Conservation (phyloP, 2,113 vertebrate species). For the Benitochromis conjunctus region DNA sequence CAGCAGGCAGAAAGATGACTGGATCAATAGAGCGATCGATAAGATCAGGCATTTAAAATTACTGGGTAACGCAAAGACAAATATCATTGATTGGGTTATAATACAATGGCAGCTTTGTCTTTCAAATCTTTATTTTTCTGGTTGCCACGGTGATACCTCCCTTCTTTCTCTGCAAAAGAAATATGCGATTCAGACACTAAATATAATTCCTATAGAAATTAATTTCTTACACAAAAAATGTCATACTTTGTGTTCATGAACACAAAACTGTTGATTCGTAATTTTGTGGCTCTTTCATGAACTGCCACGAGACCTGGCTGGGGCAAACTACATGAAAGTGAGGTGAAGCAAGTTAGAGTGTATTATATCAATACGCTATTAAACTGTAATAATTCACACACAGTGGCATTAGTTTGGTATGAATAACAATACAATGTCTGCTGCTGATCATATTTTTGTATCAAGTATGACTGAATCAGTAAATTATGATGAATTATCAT, state of each 20-base stretch:
- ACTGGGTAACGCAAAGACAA: not conserved
- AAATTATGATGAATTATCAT: not conserved
- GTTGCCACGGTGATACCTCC: not conserved
- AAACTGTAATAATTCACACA: not conserved
- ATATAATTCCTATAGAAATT: not conserved
- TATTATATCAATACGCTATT: not conserved
- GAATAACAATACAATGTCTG: accelerated
- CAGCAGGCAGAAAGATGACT: not conserved
- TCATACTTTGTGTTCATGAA: not conserved
- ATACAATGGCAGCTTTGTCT: not conserved
- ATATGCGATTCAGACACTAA: not conserved
- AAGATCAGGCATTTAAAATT: not conserved
- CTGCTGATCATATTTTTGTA: not conserved
- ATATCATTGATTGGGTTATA: not conserved
- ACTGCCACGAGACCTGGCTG: not conserved
- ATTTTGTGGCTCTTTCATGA: accelerated
- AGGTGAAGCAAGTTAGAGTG: not conserved
- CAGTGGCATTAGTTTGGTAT: accelerated
- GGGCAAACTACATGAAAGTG: not conserved
- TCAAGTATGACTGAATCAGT: not conserved
- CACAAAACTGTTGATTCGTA: not conserved
- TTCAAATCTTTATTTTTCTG: not conserved
- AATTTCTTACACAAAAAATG: not conserved
- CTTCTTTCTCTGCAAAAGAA: not conserved
- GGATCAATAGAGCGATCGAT: not conserved